Conservation (phyloP, 2,113 vertebrate genomes). For the Abramis brama region DNA sequence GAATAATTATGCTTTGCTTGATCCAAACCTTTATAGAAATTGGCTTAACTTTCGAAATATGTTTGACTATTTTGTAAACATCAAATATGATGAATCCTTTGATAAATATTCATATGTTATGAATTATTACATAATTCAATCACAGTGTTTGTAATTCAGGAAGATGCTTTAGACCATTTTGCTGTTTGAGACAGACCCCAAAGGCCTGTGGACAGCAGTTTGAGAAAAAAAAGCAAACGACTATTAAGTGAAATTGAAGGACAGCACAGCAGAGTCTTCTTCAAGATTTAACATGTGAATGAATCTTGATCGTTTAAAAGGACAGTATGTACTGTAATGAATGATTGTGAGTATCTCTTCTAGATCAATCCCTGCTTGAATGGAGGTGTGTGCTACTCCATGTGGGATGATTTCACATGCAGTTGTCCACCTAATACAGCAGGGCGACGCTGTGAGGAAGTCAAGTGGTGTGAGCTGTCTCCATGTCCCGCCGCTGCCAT, state of each 20-base stretch:
- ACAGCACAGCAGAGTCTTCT: neutral
- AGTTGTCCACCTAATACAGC: constrained; percentile 82
- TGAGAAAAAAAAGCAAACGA: neutral
- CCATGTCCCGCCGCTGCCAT: constrained; percentile 80
- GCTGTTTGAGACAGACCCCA: neutral
- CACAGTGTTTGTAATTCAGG: neutral
- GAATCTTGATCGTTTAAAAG: neutral
- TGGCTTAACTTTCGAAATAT: neutral
- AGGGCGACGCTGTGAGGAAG: constrained; percentile 84
- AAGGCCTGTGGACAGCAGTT: neutral
- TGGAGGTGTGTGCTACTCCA: constrained; percentile 83
- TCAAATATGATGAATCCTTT: neutral
- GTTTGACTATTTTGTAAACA: neutral
- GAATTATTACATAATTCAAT: neutral
- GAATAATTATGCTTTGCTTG: neutral
- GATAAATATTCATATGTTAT: neutral
- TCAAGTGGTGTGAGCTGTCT: constrained; percentile 85
- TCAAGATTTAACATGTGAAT: neutral
- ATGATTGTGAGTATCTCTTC: neutral
- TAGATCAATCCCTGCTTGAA: constrained; percentile 87
- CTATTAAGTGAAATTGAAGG: neutral
- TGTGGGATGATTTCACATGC: constrained; percentile 89
- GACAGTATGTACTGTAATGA: neutral
- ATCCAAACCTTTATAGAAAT: neutral
- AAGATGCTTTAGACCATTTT: neutral